phyloP scores from a whole-genome alignment of 2,113 vertebrate genomes.

The Mellivora capensis region DNA sequence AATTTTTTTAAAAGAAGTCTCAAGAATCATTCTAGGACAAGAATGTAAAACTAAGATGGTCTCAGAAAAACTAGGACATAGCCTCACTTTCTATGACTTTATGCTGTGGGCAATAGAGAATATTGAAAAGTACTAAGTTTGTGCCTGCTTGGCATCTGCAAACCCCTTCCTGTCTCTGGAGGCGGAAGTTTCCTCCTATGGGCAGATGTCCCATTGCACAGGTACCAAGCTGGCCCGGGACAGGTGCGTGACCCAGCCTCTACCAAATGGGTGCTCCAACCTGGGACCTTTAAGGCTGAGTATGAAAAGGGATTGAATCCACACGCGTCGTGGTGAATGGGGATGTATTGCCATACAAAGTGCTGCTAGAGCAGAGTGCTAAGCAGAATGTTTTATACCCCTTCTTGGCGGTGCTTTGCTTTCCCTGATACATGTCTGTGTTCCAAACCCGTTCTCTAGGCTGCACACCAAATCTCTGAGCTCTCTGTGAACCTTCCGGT shows the following conservation, averaged over 20 bases:
- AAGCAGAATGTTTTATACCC: background rate
- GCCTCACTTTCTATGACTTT: background rate
- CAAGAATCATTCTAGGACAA: background rate
- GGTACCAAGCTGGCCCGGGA: background rate
- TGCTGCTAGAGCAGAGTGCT: background rate
- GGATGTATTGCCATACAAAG: accelerated
- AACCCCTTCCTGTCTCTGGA: background rate
- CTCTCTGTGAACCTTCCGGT: background rate
- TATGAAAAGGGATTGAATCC: background rate
- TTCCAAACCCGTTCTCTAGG: background rate
- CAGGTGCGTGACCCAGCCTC: background rate
- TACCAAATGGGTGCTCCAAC: background rate
- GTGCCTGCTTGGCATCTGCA: background rate
- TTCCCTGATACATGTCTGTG: background rate
- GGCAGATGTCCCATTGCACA: too few relatives aligned
- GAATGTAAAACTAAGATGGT: background rate
- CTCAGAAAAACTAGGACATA: background rate
- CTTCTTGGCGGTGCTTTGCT: background rate
- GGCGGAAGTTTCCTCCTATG: accelerated
- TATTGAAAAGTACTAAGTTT: background rate
- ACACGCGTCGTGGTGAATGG: background rate
- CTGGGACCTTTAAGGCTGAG: background rate
- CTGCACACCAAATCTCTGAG: background rate
- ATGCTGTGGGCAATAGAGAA: background rate
- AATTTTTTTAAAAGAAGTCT: background rate